A percentile compares a stretch with the other conserved stretches of the same genome.
Conservation (phyloP, 1,140 invertebrate species). For the Apis mellifera region DNA sequence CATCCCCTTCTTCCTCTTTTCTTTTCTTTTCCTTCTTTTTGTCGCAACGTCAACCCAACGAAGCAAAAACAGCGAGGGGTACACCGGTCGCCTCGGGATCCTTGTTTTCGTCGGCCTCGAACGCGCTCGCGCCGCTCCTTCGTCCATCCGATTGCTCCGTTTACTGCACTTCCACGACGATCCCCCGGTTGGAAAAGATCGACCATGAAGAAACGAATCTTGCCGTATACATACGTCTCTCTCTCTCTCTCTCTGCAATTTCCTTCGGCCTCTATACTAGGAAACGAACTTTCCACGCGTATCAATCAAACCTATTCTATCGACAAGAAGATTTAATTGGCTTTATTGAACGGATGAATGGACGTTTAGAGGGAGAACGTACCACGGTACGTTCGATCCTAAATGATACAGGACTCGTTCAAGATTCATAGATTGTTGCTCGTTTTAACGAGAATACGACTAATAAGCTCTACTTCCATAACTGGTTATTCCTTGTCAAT, state of each 20-base stretch:
- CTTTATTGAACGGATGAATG: constrained; percentile 33
- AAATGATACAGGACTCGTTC: background rate
- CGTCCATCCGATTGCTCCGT: constrained; percentile 31
- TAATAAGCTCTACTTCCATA: constrained; percentile 6
- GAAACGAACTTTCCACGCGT: constrained; percentile 1
- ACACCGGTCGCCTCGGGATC: constrained; percentile 45
- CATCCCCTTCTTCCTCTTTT: background rate
- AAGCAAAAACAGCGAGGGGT: constrained; percentile 52
- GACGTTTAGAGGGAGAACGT: constrained; percentile 25
- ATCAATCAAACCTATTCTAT: constrained; percentile 31
- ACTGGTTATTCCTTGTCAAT: background rate
- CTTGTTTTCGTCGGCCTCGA: constrained; percentile 57
- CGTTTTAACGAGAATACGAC: background rate
- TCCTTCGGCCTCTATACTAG: background rate
- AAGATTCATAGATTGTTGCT: background rate
- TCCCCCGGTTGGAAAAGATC: constrained; percentile 19
- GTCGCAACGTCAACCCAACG: constrained; percentile 54
- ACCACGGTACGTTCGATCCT: constrained; percentile 12
- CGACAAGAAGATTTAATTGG: constrained; percentile 37
- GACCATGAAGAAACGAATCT: background rate
- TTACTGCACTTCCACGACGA: constrained; percentile 38
- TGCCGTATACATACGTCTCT: background rate
- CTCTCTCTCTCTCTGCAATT: background rate
- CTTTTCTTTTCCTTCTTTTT: background rate
- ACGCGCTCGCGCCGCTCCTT: constrained; percentile 6